Percentiles rank a stretch among this genome's conserved stretches.
These are phyloP conservation scores for Turritopsis rubra DNA, from an alignment of 30 jellyfish, hydroid and myxozoan species.

Conservation along the genomic window DNA sequence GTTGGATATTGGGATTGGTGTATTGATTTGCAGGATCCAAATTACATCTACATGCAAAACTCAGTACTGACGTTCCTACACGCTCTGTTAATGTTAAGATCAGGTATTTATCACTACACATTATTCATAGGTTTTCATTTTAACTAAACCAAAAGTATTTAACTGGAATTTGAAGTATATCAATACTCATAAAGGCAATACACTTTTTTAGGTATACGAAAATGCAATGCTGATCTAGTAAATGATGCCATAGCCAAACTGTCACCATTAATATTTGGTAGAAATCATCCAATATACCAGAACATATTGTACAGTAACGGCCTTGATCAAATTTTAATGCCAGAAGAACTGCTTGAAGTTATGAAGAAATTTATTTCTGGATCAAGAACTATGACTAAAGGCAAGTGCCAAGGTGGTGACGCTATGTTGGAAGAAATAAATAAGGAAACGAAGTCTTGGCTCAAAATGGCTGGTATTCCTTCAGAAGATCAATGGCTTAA, in stretches of 20 bases:
- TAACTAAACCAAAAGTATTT: too few species aligned
- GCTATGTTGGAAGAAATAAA: conserved; percentile 6
- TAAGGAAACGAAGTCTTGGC: conserved; percentile 10
- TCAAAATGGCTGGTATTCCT: conserved; percentile 16
- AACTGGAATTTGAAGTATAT: neutral
- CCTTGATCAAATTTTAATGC: neutral
- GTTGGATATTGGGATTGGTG: conserved; percentile 15
- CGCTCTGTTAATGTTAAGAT: neutral
- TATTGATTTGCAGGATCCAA: neutral
- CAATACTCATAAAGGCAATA: too few species aligned
- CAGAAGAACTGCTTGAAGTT: neutral
- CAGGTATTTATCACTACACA: too few species aligned
- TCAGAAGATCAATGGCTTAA: neutral
- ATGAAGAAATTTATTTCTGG: neutral
- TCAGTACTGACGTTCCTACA: neutral
- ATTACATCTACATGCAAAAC: neutral
- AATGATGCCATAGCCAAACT: neutral
- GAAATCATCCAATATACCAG: conserved; percentile 20
- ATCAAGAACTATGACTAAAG: neutral
- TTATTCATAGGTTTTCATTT: too few species aligned
- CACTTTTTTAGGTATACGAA: conserved; percentile 17
- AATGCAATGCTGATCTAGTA: neutral
- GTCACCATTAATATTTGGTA: neutral
- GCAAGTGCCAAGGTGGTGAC: conserved; percentile 20
- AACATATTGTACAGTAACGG: neutral